Percentiles rank a stretch among this genome's conserved stretches.
Evolutionary conservation across 2,888 invertebrate genomes (phyloP).

Genomic region (Schizotus pectinicornis): DNA sequence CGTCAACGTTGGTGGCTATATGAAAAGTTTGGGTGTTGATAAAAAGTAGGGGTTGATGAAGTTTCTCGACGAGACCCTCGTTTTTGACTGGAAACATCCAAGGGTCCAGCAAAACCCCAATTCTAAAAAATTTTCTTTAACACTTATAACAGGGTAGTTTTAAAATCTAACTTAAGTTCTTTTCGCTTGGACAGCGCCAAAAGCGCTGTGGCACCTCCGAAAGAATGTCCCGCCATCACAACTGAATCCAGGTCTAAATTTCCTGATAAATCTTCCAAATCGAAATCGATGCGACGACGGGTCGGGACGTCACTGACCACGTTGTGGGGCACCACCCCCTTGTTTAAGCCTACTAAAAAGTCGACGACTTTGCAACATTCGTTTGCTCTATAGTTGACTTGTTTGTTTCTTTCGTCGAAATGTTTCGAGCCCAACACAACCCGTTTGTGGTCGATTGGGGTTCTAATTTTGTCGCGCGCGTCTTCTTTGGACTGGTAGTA

Average conservation of each 20-base stretch:
- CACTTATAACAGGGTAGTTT: background rate
- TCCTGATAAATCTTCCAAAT: conserved; percentile 52
- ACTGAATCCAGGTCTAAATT: conserved; percentile 58
- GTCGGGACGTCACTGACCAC: conserved; percentile 54
- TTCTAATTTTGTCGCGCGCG: conserved; percentile 49
- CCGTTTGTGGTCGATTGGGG: conserved; percentile 49
- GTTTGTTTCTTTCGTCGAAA: conserved; percentile 53
- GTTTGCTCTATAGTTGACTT: conserved; percentile 59
- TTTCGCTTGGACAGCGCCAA: conserved; percentile 61
- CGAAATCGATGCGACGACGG: conserved; percentile 40
- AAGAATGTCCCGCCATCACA: conserved; percentile 68
- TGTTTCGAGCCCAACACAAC: conserved; percentile 55
- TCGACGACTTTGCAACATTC: conserved; percentile 63
- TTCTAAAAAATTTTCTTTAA: conserved; percentile 44
- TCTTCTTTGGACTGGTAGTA: conserved; percentile 56
- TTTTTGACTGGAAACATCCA: conserved; percentile 68
- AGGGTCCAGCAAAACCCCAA: conserved; percentile 64
- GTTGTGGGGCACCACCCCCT: conserved; percentile 59
- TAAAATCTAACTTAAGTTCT: conserved; percentile 60
- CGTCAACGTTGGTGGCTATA: conserved; percentile 60
- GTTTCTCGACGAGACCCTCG: conserved; percentile 52
- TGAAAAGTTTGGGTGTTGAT: conserved; percentile 67
- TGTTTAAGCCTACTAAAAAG: conserved; percentile 60
- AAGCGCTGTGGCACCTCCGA: conserved; percentile 69
- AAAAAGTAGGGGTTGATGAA: conserved; percentile 62